A percentile compares a stretch with the other conserved stretches of the same genome.
These are phyloP conservation scores for Drosophila pegasa DNA, from an alignment of 2,888 invertebrate species.

Conservation along the genomic window DNA sequence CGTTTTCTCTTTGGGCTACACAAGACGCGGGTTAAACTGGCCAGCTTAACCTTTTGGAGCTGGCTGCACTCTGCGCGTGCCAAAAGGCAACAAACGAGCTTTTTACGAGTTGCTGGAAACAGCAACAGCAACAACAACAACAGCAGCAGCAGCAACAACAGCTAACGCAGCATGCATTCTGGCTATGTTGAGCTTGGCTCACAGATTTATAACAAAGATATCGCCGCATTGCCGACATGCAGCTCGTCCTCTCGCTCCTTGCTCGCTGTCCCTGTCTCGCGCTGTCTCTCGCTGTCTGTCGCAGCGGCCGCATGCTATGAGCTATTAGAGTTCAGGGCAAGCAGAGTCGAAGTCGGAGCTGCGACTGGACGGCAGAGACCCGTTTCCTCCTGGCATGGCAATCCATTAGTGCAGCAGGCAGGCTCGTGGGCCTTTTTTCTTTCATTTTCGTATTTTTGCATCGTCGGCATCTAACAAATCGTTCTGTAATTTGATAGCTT, in stretches of 20 bases:
- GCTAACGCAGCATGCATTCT: constrained; percentile 71
- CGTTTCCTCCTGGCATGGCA: constrained; percentile 54
- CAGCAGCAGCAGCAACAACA: constrained; percentile 57
- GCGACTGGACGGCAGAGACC: constrained; percentile 38
- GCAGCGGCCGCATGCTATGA: constrained; percentile 66
- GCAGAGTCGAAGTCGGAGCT: constrained; percentile 44
- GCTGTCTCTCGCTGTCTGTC: constrained; percentile 3
- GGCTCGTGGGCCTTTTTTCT: constrained; percentile 39
- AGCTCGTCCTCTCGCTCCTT: constrained; percentile 54
- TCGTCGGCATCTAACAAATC: constrained; percentile 81
- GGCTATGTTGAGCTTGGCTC: constrained; percentile 73
- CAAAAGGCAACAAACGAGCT: constrained; percentile 80
- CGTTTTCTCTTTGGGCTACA: constrained; percentile 20
- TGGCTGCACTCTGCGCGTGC: constrained; percentile 74
- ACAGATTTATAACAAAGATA: constrained; percentile 84
- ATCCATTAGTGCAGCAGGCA: constrained; percentile 71
- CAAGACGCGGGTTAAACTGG: constrained; percentile 63
- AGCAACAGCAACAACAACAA: constrained; percentile 44
- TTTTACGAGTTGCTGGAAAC: constrained; percentile 71
- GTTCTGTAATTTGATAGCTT: constrained; percentile 82
- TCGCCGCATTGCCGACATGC: constrained; percentile 76
- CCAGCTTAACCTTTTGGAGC: constrained; percentile 66
- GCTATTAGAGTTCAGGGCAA: constrained; percentile 79
- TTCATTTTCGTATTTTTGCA: constrained; percentile 48
- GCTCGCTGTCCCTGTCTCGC: constrained; percentile 3